Base-by-base conservation (phyloP, 1,140 invertebrate species). In the Drosophila miranda region DNA sequence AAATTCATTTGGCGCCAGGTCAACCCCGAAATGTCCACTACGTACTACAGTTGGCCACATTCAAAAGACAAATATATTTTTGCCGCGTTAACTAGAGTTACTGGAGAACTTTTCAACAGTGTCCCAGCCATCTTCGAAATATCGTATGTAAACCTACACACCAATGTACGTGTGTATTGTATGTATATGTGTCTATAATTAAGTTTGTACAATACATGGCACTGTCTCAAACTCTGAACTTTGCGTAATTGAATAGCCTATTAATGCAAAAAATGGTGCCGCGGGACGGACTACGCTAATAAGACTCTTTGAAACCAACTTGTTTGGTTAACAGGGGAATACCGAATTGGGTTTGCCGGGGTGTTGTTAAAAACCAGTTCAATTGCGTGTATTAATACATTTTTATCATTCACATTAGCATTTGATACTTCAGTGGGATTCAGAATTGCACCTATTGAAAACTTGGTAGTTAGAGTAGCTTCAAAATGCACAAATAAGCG, bases 181-280 rank as follows among this genome's bases (percentile, higher is more conserved):
- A 55, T 26, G 54, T 28, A 50, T 51, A n/a, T 26, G 13, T 11
- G 1, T 19, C 4, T 38, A 38, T 38, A 38, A 38, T 38, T 38
- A 38, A 38, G 34, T 13, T 1, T 11, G 3, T 2, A 13, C 34
- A 38, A 38, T 38, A 11, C 30, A 9, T 21, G 59, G 51, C 60
- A 71, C 72, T 66, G 60, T 56, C n/a, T 42, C 46, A 61, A 75
- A 64, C 68, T 72, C 62, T 75, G 73, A 75, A 72, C 73, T 75
- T 75, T 72, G 48, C 56, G 55, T 66, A 75, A 75, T 72, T 72
- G 26, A 72, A 72, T 61, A 54, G 68, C 58, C 34, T 26, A 6
- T 11, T 19, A 52, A 52, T 21, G 21, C 38, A 34, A 42, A 23
- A 16, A 4, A 6, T 19, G 5, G 52, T 49, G 30, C 49, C 49